phyloP scores from a whole-genome alignment of 2,888 invertebrate species.

The Phortica okadai region DNA sequence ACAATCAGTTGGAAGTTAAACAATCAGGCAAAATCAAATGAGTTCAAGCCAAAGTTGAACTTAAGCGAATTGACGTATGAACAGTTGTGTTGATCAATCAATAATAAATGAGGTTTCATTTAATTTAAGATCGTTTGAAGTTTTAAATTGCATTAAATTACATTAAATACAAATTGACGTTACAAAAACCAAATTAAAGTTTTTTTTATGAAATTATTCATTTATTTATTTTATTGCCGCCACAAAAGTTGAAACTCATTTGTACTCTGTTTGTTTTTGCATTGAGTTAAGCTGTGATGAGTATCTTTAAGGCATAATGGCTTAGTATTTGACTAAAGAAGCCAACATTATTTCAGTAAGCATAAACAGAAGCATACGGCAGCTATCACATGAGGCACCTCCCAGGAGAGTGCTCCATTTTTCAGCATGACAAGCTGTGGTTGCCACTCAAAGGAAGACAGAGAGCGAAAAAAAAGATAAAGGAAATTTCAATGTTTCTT shows the following conservation, averaged over 20 bases:
- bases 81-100: background rate
- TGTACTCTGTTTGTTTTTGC: too few species aligned
- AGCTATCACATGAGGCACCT: conserved; percentile 37
- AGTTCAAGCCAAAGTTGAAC: background rate
- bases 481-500: background rate
- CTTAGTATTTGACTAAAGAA: too few species aligned
- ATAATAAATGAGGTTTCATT: background rate
- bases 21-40: background rate
- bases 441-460: too few species aligned
- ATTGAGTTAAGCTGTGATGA: conserved; percentile 36
- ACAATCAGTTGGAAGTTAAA: background rate
- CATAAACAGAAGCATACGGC: too few species aligned
- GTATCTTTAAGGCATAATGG: background rate
- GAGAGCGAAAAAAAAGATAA: background rate
- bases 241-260: background rate
- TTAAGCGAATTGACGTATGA: background rate
- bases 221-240: conserved; percentile 2
- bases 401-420: conserved; percentile 65
- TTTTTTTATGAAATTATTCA: conserved; percentile 42
- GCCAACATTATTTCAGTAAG: too few species aligned
- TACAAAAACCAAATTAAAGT: conserved; percentile 62
- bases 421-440: conserved; percentile 41
- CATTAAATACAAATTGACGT: conserved; percentile 17
- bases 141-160: conserved; percentile 16
- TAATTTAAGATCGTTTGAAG: background rate